Percentiles rank a stretch among this genome's conserved stretches.
Evolutionary conservation across 2,797 vertebrate genomes (phyloP).

Genomic region (Gallinago solitaria): DNA sequence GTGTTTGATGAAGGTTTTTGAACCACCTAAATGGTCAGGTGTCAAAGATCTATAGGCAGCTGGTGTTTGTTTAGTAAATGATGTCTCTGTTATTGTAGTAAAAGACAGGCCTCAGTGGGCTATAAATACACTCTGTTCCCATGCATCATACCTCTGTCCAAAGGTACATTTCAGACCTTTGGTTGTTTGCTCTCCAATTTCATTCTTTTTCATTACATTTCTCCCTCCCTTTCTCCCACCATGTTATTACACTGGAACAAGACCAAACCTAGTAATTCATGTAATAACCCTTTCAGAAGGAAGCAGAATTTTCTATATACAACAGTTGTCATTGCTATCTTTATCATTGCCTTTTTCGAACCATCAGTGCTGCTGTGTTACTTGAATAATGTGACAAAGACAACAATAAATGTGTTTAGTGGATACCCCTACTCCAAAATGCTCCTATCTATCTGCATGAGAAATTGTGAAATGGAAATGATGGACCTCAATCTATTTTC

Average conservation of each 20-base stretch:
- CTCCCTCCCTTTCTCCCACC: neutral
- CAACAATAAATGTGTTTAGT: neutral
- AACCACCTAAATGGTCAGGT: constrained; percentile 19
- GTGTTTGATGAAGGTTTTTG: constrained; percentile 48
- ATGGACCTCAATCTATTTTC: neutral
- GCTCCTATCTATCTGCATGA: neutral
- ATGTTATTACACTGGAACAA: constrained; percentile 35
- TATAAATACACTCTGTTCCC: constrained; percentile 2
- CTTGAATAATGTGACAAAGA: neutral
- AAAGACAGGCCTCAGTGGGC: constrained; percentile 35
- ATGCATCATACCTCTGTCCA: neutral
- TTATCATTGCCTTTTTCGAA: neutral
- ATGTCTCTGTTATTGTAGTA: constrained; percentile 46
- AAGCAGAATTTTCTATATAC: neutral
- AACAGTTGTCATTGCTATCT: neutral
- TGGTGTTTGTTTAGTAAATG: constrained; percentile 66
- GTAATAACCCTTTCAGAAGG: neutral
- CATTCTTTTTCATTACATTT: constrained; percentile 30
- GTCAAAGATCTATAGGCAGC: constrained; percentile 38
- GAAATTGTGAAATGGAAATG: neutral
- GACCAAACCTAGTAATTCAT: neutral
- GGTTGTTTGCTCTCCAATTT: constrained; percentile 17
- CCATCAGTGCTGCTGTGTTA: accelerated
- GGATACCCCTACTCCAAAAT: neutral
- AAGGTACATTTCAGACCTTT: constrained; percentile 10